Evolutionary conservation across 2,888 invertebrate genomes (phyloP).

Genomic region (Leptopilina drosophilae): DNA sequence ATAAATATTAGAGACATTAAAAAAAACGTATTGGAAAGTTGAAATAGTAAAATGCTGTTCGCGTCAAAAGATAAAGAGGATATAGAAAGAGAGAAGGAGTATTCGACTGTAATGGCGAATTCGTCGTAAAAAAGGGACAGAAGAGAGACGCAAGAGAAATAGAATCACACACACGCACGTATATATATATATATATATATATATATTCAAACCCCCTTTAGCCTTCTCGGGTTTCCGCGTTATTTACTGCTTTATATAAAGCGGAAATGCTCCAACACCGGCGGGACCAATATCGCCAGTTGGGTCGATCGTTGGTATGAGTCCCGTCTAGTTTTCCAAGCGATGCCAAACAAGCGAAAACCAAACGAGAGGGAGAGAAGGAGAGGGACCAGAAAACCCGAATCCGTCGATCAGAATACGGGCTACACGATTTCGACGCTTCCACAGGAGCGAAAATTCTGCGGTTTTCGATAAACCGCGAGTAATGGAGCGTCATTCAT

Average conservation of each 20-base stretch:
- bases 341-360: conserved; percentile 47
- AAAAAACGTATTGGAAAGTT: conserved; percentile 40
- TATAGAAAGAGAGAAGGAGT: conserved; percentile 13
- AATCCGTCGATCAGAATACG: conserved; percentile 56
- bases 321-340: conserved; percentile 50
- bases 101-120: neutral
- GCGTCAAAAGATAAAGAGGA: conserved; percentile 38
- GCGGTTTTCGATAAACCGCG: conserved; percentile 69
- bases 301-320: conserved; percentile 53
- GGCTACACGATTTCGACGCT: conserved; percentile 49
- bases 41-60: conserved; percentile 39
- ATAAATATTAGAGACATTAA: conserved; percentile 37
- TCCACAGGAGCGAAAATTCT: conserved; percentile 61
- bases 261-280: conserved; percentile 46
- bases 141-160: conserved; percentile 42
- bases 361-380: conserved; percentile 2
- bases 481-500: conserved; percentile 70
- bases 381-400: conserved; percentile 22
- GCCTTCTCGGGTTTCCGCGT: conserved; percentile 53
- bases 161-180: conserved; percentile 39
- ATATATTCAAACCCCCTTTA: conserved; percentile 21
- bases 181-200: too few relatives aligned
- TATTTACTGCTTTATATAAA: conserved; percentile 56
- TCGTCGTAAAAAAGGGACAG: neutral
- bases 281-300: conserved; percentile 53